Evolutionary conservation across 2,113 vertebrate species (phyloP).

Genomic region (Brevimyrus niger): DNA sequence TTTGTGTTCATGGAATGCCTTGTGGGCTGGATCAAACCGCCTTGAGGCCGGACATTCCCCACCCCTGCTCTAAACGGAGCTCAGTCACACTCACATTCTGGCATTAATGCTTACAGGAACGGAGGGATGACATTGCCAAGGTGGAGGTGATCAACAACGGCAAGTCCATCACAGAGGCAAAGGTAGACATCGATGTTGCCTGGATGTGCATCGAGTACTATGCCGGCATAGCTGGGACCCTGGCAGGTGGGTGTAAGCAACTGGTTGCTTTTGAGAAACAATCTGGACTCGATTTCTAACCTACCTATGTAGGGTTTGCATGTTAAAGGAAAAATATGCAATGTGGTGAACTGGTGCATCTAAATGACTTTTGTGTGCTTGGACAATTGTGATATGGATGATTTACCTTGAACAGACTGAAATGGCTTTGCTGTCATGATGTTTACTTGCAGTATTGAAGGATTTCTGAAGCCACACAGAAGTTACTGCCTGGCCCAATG

Average conservation of each 20-base stretch:
- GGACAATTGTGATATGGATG: not conserved
- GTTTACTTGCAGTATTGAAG: not conserved
- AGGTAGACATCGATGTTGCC: conserved; percentile 69
- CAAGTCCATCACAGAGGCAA: conserved; percentile 83
- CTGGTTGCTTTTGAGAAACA: not conserved
- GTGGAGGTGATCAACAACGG: conserved; percentile 90
- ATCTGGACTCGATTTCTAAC: not conserved
- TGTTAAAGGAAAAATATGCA: not conserved
- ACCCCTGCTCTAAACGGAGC: not conserved
- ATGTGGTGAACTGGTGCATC: not conserved
- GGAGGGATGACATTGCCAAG: conserved; percentile 73
- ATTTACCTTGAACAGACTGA: not conserved
- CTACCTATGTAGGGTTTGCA: not conserved
- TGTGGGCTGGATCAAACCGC: not conserved
- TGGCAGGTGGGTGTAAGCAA: conserved; percentile 64
- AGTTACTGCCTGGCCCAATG: not conserved
- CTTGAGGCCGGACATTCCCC: not conserved
- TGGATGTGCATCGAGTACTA: conserved; percentile 88
- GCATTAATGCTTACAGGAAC: conserved; percentile 61
- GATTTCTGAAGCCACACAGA: not conserved
- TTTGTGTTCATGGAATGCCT: not conserved
- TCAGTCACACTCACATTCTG: not conserved
- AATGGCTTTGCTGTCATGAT: not conserved
- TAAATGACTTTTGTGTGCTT: not conserved
- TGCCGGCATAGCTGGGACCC: conserved; percentile 76